These are phyloP conservation scores for Poeciliopsis presidionis DNA, from an alignment of 2,797 vertebrate genomes.

Conservation along the genomic window DNA sequence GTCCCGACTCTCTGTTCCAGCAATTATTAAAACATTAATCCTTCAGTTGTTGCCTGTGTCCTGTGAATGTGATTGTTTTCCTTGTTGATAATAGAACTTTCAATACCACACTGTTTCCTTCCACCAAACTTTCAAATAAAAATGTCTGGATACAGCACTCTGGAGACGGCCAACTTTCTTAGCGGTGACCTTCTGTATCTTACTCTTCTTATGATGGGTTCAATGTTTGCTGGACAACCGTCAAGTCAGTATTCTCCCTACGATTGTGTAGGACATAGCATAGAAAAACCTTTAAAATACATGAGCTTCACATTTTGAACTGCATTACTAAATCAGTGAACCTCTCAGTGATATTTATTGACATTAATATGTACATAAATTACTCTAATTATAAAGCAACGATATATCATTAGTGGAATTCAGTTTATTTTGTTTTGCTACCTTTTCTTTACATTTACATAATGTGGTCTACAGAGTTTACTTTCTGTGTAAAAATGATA, in stretches of 20 bases:
- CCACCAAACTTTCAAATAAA: background rate
- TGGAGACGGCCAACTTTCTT: background rate
- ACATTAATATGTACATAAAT: background rate
- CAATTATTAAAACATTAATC: background rate
- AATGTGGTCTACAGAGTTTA: background rate
- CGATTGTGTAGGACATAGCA: background rate
- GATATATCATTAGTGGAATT: background rate
- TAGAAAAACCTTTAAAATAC: background rate
- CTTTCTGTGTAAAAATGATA: background rate
- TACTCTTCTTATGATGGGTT: background rate
- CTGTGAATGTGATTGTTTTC: background rate
- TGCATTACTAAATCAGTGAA: background rate
- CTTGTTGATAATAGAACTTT: background rate
- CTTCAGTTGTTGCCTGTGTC: background rate
- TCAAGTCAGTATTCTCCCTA: background rate
- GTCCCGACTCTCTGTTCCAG: background rate
- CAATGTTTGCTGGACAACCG: background rate
- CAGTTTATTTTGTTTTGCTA: background rate
- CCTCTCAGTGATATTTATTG: background rate
- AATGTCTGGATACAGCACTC: background rate
- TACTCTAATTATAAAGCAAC: background rate
- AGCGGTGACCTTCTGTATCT: background rate
- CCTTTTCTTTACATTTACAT: background rate
- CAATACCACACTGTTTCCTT: background rate
- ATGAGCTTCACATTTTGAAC: background rate